These are phyloP conservation scores for Coelogynopora nodosa DNA, from an alignment of 2,888 invertebrate species.

Conservation along the genomic window DNA sequence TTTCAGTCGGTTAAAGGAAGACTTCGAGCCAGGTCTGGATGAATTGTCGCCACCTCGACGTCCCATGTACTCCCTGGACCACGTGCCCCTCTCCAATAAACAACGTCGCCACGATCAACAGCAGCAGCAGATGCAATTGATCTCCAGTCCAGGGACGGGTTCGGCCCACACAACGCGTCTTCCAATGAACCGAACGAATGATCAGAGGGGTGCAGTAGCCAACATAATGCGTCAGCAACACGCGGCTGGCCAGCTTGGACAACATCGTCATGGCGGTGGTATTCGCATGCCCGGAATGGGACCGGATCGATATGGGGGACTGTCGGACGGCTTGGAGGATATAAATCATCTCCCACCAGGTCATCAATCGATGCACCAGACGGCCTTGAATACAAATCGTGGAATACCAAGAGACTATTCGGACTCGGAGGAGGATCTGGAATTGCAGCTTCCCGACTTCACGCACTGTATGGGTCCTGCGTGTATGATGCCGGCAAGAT, in stretches of 20 bases:
- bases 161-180: too few species aligned
- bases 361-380: too few species aligned
- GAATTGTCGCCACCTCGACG: background rate
- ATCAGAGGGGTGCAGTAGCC: background rate
- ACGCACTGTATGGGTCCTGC: constrained; percentile 13
- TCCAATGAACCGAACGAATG: background rate
- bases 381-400: too few species aligned
- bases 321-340: background rate
- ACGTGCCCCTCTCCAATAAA: too few species aligned
- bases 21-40: background rate
- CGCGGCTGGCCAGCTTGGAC: background rate
- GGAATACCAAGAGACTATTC: background rate
- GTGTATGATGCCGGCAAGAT: constrained; percentile 1
- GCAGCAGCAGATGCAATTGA: too few species aligned
- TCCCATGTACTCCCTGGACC: background rate
- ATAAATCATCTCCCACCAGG: background rate
- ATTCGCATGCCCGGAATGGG: background rate
- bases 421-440: background rate
- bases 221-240: background rate
- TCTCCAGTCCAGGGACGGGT: background rate
- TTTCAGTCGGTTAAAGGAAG: background rate
- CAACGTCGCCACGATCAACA: background rate
- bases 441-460: background rate
- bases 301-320: background rate
- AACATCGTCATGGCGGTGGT: background rate